phyloP scores from a whole-genome alignment of 1,140 invertebrate genomes.

The Stratiolaelaps scimitus region DNA sequence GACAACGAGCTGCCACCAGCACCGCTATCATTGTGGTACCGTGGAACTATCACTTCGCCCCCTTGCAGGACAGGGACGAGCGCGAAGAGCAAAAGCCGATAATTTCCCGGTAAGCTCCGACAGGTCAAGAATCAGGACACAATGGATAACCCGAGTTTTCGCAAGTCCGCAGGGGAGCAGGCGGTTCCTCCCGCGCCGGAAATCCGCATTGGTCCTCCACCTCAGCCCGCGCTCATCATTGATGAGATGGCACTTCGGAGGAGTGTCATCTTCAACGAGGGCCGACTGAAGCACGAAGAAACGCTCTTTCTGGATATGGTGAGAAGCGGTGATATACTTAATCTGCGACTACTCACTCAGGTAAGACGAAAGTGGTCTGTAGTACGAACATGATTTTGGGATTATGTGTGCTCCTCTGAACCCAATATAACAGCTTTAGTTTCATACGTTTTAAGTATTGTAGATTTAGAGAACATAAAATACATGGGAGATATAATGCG shows the following conservation, averaged over 20 bases:
- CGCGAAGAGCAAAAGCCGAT: no score
- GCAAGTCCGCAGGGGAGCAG: neutral
- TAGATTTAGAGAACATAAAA: no score
- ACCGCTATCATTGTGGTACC: no score
- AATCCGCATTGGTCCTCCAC: neutral
- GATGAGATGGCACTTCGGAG: constrained; percentile 24
- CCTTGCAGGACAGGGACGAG: no score
- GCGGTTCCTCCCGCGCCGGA: neutral
- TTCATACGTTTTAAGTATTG: no score
- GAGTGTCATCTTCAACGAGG: constrained; percentile 25
- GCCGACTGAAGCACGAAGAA: constrained; percentile 24
- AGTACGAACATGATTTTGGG: no score
- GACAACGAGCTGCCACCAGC: no score
- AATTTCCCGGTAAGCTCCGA: no score
- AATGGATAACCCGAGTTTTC: constrained; percentile 16
- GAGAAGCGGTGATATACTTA: constrained; percentile 3
- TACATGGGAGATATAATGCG: no score
- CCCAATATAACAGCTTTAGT: no score
- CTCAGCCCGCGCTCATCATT: neutral
- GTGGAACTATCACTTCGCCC: no score
- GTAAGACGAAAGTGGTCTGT: constrained; percentile 5
- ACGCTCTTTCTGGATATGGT: constrained; percentile 17
- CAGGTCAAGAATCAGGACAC: neutral
- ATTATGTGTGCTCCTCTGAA: no score
- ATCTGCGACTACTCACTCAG: neutral